Percentiles rank a stretch among this genome's conserved stretches.
phyloP scores from a whole-genome alignment of 2,113 vertebrate genomes.

The Tyto alba region DNA sequence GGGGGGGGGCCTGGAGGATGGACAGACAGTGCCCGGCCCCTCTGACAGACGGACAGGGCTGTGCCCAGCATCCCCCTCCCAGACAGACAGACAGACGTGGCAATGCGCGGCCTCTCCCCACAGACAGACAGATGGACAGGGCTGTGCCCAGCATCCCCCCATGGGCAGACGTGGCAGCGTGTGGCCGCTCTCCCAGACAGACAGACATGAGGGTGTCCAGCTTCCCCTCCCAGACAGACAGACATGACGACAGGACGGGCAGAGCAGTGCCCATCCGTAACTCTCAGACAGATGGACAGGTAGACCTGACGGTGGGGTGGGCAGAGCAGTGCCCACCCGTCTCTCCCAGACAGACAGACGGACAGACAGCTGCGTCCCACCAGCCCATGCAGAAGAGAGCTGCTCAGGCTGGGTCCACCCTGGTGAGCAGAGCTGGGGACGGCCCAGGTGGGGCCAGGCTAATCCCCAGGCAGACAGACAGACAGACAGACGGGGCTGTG shows the following conservation, averaged over 20 bases:
- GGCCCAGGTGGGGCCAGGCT: not conserved
- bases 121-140: not conserved
- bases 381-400: not conserved
- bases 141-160: not conserved
- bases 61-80: not conserved
- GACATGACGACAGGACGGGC: too few species aligned
- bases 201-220: too few species aligned
- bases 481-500: not conserved
- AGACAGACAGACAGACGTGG: not conserved
- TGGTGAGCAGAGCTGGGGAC: not conserved
- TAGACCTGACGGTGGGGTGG: rapidly evolving
- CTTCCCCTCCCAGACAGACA: too few species aligned
- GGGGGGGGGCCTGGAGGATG: not conserved
- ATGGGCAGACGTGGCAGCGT: not conserved
- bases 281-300: not conserved
- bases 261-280: too few species aligned
- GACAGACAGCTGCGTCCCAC: not conserved
- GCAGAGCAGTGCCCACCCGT: not conserved
- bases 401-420: not conserved
- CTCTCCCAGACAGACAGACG: not conserved
- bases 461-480: conserved; percentile 4
- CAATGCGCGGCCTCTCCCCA: not conserved
- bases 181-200: not conserved
- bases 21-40: not conserved
- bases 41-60: not conserved